These are phyloP conservation scores for Calephelis nemesis DNA, from an alignment of 1,140 invertebrate genomes.

Conservation along the genomic window DNA sequence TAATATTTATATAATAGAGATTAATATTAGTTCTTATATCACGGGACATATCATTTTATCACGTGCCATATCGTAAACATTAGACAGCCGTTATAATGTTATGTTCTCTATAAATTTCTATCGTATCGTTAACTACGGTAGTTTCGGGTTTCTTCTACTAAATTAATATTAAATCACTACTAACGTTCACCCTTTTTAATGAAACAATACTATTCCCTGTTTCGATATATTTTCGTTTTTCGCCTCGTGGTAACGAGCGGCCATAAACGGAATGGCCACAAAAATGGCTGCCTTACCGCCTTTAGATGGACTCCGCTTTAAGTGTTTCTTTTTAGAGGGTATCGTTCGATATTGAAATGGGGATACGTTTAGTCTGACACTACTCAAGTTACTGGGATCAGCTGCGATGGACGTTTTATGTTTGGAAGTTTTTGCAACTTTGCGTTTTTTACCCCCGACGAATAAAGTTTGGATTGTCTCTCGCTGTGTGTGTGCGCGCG, in stretches of 20 bases:
- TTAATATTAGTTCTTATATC: constrained; percentile 12
- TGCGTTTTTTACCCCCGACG: too few species aligned
- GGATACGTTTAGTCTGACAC: neutral
- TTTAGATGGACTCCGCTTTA: constrained; percentile 42
- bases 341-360: neutral
- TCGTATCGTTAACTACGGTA: constrained; percentile 19
- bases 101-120: constrained; percentile 17
- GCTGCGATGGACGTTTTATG: neutral
- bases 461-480: too few species aligned
- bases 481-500: too few species aligned
- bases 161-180: constrained; percentile 38
- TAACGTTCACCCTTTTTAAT: constrained; percentile 40
- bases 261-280: constrained; percentile 54
- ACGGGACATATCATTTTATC: constrained; percentile 10
- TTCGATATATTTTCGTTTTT: constrained; percentile 55
- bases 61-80: constrained; percentile 11
- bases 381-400: too few species aligned
- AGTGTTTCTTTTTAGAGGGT: constrained; percentile 13
- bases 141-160: constrained; percentile 24
- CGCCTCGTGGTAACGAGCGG: constrained; percentile 44
- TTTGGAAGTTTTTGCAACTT: too few species aligned
- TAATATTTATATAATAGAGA: too few species aligned
- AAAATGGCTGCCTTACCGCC: constrained; percentile 50
- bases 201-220: constrained; percentile 47
- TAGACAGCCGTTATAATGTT: constrained; percentile 16